Evolutionary conservation across 2,888 invertebrate genomes (phyloP).

Genomic region (Tiliacea aurago): DNA sequence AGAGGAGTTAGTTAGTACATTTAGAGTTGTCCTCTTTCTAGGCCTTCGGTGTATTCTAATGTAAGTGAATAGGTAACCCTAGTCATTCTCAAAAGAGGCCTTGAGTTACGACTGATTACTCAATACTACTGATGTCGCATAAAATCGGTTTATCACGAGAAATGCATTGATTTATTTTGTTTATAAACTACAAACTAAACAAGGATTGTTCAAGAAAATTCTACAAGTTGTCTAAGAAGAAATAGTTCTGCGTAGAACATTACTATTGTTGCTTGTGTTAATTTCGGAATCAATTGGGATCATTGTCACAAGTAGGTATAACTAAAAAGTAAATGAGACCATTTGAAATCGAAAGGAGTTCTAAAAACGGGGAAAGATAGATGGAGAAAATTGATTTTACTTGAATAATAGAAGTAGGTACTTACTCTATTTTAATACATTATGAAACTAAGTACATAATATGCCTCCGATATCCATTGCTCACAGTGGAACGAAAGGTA

Average conservation of each 20-base stretch:
- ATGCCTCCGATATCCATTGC: background rate
- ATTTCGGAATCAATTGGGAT: background rate
- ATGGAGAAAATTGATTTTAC: too few relatives aligned
- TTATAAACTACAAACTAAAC: too few relatives aligned
- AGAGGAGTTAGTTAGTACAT: background rate
- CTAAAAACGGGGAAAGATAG: background rate
- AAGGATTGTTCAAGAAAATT: too few relatives aligned
- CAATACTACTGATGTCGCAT: conserved; percentile 28
- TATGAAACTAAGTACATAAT: too few relatives aligned
- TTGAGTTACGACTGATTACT: conserved; percentile 29
- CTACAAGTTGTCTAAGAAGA: background rate
- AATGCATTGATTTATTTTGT: conserved; percentile 11
- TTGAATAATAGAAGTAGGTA: too few relatives aligned
- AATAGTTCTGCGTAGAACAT: background rate
- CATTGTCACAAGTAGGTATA: too few relatives aligned
- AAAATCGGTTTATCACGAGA: background rate
- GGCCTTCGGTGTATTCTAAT: conserved; percentile 54
- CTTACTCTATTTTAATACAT: too few relatives aligned
- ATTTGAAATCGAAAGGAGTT: background rate
- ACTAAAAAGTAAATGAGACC: background rate
- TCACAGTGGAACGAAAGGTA: background rate
- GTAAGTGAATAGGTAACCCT: conserved; percentile 4
- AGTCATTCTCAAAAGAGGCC: conserved; percentile 24
- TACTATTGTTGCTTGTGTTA: background rate
- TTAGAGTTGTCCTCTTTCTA: conserved; percentile 38